Conservation (phyloP, 2,797 vertebrate species). For the Anas georgica region DNA sequence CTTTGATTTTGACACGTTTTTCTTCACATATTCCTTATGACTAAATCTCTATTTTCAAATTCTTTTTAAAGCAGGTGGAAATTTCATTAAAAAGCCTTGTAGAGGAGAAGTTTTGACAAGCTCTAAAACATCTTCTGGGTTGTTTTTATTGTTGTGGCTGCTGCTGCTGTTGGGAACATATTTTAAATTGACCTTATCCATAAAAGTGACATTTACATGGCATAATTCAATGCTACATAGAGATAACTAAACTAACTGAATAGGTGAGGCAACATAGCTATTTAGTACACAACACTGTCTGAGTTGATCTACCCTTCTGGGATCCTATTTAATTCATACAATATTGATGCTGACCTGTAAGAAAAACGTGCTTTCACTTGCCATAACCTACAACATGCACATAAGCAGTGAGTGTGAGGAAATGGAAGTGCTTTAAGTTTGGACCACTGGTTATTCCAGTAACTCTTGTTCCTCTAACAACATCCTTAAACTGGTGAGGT, state of each 20-base stretch:
- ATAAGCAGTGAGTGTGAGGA: neutral
- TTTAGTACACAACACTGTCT: neutral
- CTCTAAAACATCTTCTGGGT: conserved; percentile 12
- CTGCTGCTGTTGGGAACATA: conserved; percentile 11
- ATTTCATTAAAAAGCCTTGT: conserved; percentile 17
- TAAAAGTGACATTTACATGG: conserved; percentile 64
- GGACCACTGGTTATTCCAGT: neutral
- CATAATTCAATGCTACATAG: conserved; percentile 18
- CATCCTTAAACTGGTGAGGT: neutral
- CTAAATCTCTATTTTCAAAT: neutral
- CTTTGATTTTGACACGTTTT: neutral
- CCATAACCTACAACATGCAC: neutral
- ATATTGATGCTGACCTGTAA: neutral
- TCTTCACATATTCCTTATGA: neutral
- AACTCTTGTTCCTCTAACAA: neutral
- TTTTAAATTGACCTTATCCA: conserved; percentile 69
- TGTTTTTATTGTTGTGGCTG: neutral
- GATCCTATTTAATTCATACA: neutral
- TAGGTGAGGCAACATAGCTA: neutral
- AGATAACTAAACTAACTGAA: conserved; percentile 4
- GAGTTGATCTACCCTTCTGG: neutral
- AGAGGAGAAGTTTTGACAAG: conserved; percentile 13
- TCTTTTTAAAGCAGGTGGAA: neutral
- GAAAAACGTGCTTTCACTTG: neutral
- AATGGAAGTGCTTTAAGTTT: neutral